Evolutionary conservation across 2,113 vertebrate genomes (phyloP).

Genomic region (Microcebus griseorufus): DNA sequence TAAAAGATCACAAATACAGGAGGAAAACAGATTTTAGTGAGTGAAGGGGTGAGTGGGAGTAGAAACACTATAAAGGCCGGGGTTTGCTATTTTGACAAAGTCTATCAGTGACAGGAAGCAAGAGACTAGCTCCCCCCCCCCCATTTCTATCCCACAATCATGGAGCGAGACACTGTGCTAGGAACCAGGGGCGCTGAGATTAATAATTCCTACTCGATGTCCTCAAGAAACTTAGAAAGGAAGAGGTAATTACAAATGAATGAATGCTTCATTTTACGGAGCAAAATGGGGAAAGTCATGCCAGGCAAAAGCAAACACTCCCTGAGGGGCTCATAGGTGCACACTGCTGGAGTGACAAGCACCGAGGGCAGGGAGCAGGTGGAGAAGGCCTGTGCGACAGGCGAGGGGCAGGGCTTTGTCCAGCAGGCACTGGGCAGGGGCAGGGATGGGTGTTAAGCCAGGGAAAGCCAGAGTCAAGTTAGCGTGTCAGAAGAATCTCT

Average conservation of each 20-base stretch:
- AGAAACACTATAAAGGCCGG: not conserved
- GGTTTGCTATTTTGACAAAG: not conserved
- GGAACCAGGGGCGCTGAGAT: not conserved
- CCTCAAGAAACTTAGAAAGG: not conserved
- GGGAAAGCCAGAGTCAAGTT: not conserved
- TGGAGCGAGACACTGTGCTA: not conserved
- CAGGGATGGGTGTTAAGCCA: not conserved
- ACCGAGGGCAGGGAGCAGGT: not conserved
- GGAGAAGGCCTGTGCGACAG: not conserved
- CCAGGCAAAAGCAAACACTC: not conserved
- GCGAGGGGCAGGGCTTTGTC: not conserved
- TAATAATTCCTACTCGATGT: not conserved
- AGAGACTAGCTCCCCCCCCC: not conserved
- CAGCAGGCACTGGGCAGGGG: not conserved
- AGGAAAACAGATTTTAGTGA: not conserved
- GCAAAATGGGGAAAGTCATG: not conserved
- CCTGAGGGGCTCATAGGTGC: not conserved
- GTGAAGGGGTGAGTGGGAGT: not conserved
- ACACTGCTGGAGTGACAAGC: no score
- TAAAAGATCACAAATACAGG: constrained; percentile 14
- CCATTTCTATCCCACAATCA: not conserved
- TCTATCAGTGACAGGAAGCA: not conserved
- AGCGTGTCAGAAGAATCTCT: not conserved
- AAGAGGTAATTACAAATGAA: not conserved
- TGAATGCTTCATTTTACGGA: constrained; percentile 13